Evolutionary conservation across 37 sponge, comb jelly and placozoan species (phyloP).

Genomic region (Petrosia ficiformis): DNA sequence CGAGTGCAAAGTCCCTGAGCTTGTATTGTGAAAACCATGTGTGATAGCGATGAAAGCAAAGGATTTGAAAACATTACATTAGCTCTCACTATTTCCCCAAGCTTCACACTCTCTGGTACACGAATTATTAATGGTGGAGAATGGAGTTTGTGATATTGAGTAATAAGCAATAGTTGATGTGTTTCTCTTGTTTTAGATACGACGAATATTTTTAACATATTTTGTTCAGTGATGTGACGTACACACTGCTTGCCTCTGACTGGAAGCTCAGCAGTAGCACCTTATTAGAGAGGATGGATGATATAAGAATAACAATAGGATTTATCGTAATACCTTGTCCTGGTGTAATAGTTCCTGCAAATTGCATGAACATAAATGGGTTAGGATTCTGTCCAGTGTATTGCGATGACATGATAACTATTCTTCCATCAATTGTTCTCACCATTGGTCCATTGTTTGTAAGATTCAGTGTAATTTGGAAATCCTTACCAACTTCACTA

Average conservation of each 20-base stretch:
- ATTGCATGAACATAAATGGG: constrained; percentile 69
- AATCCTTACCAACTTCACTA: constrained; percentile 31
- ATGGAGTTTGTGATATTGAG: constrained; percentile 40
- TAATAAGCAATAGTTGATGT: constrained; percentile 55
- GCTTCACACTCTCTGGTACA: constrained; percentile 22
- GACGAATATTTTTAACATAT: constrained; percentile 72
- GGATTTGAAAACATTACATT: constrained; percentile 56
- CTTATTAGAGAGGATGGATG: constrained; percentile 17
- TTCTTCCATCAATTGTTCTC: constrained; percentile 68
- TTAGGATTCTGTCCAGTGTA: constrained; percentile 52
- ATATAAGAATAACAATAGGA: neutral
- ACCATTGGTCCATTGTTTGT: constrained; percentile 44
- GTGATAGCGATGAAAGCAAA: constrained; percentile 39
- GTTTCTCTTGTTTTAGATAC: constrained; percentile 62
- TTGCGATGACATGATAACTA: constrained; percentile 44
- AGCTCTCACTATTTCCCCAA: constrained; percentile 42
- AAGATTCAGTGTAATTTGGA: constrained; percentile 34
- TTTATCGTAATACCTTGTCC: constrained; percentile 53
- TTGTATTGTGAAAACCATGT: constrained; percentile 53
- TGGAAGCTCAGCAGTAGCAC: constrained; percentile 58
- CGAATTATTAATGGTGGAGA: constrained; percentile 38
- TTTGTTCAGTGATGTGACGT: constrained; percentile 50
- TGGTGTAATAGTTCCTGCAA: constrained; percentile 63
- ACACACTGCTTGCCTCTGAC: constrained; percentile 59
- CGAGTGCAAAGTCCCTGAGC: constrained; percentile 58